A percentile compares a stretch with the other conserved stretches of the same genome.
Evolutionary conservation across 2,797 vertebrate species (phyloP).

Genomic region (Hipposideros larvatus): DNA sequence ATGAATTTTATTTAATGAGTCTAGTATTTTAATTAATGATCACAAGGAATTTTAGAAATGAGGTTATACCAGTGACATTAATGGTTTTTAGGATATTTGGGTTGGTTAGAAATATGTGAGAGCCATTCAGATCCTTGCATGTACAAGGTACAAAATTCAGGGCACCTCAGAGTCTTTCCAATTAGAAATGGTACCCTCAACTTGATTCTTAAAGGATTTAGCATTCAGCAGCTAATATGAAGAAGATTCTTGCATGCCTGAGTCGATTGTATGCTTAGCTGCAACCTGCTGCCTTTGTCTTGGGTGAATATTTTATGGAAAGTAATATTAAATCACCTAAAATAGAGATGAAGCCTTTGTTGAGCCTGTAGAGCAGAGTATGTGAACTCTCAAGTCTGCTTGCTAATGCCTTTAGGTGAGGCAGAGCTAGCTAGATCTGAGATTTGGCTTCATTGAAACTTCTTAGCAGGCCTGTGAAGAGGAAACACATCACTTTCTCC

Average conservation of each 20-base stretch:
- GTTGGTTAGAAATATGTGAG: background rate
- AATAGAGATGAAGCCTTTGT: background rate
- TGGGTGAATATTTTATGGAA: slow-evolving; percentile 37
- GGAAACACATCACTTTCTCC: background rate
- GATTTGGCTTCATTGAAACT: background rate
- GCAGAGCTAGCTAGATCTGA: background rate
- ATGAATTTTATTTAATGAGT: slow-evolving; percentile 44
- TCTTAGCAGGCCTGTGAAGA: background rate
- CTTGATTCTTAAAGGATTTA: slow-evolving; percentile 15
- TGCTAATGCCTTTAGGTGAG: background rate
- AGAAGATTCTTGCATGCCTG: background rate
- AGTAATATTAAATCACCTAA: background rate
- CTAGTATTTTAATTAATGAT: slow-evolving; percentile 46
- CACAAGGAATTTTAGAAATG: slow-evolving; percentile 57
- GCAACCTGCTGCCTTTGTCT: background rate
- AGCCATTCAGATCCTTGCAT: background rate
- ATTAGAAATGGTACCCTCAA: background rate
- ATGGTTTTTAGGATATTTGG: background rate
- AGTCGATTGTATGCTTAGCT: background rate
- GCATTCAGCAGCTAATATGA: slow-evolving; percentile 53
- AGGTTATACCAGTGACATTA: background rate
- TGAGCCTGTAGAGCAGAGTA: background rate
- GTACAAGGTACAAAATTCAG: background rate
- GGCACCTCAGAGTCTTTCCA: background rate
- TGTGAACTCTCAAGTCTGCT: background rate